Evolutionary conservation across 1,140 invertebrate genomes (phyloP).

Genomic region (Brachionus angularis): DNA sequence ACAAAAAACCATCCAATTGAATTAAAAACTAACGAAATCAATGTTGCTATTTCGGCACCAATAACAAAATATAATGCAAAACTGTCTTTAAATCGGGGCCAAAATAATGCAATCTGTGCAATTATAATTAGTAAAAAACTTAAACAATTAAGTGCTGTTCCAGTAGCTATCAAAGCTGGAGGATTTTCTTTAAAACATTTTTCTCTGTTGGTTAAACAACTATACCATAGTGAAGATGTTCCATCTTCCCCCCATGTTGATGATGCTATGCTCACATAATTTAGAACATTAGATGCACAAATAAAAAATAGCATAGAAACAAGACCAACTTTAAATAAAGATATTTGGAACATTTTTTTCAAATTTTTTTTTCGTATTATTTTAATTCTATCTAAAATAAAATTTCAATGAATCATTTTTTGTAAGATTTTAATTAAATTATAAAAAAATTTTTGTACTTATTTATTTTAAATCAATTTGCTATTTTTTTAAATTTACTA

Average conservation of each 20-base stretch:
- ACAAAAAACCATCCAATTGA: constrained; percentile 40
- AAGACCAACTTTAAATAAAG: constrained; percentile 41
- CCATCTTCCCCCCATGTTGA: background rate
- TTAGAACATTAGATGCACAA: constrained; percentile 25
- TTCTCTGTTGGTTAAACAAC: constrained; percentile 6
- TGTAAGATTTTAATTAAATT: too few relatives aligned
- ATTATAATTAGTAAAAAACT: constrained; percentile 26
- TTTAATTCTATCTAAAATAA: too few relatives aligned
- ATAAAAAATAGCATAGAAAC: constrained; percentile 34
- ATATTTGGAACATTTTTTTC: constrained; percentile 38
- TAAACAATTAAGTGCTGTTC: constrained; percentile 28
- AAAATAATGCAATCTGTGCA: constrained; percentile 21
- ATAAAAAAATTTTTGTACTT: too few relatives aligned
- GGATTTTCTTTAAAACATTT: constrained; percentile 34
- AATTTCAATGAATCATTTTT: too few relatives aligned
- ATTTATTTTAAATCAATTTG: too few relatives aligned
- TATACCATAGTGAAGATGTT: background rate
- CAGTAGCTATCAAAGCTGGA: constrained; percentile 34
- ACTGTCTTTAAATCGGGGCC: constrained; percentile 16
- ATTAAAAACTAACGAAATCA: constrained; percentile 10
- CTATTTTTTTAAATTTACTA: too few relatives aligned
- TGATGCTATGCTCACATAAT: constrained; percentile 37
- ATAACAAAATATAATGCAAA: constrained; percentile 44
- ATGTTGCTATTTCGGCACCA: constrained; percentile 3
- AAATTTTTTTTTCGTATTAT: too few relatives aligned